These are phyloP conservation scores for Antechinus stuartii DNA, from an alignment of 2,113 vertebrate genomes.

Conservation along the genomic window DNA sequence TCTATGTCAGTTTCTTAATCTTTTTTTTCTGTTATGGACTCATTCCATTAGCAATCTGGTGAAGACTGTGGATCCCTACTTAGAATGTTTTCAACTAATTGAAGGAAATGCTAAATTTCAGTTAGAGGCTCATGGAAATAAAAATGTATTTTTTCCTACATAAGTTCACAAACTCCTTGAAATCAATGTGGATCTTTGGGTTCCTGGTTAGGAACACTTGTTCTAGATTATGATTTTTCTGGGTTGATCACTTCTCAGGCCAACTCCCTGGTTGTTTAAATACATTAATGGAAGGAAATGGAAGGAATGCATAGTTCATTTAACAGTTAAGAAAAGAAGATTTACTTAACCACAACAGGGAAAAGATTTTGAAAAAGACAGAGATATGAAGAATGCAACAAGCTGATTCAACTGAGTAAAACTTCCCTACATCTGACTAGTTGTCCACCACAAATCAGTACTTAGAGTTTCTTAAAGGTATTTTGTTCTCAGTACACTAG, in stretches of 20 bases:
- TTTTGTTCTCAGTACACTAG: no score
- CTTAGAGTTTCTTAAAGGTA: no score
- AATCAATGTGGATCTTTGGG: not conserved
- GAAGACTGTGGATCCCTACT: not conserved
- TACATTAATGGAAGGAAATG: not conserved
- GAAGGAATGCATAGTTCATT: not conserved
- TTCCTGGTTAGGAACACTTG: not conserved
- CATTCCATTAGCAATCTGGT: not conserved
- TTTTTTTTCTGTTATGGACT: not conserved
- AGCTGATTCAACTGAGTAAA: not conserved
- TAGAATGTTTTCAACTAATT: not conserved
- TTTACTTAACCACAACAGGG: not conserved
- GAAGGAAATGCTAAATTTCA: not conserved
- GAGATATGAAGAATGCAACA: not conserved
- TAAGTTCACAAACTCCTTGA: not conserved
- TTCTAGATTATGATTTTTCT: not conserved
- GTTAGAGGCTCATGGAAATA: not conserved
- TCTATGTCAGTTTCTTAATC: not conserved
- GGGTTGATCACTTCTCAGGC: not conserved
- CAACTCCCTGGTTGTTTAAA: not conserved
- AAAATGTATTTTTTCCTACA: not conserved
- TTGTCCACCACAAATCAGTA: no score
- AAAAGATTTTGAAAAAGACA: not conserved
- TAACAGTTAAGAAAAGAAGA: not conserved
- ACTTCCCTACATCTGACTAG: not conserved